Percentiles rank a stretch among this genome's conserved stretches.
phyloP scores from a whole-genome alignment of 30 jellyfish, hydroid and myxozoan species.

The Pelagia noctiluca region DNA sequence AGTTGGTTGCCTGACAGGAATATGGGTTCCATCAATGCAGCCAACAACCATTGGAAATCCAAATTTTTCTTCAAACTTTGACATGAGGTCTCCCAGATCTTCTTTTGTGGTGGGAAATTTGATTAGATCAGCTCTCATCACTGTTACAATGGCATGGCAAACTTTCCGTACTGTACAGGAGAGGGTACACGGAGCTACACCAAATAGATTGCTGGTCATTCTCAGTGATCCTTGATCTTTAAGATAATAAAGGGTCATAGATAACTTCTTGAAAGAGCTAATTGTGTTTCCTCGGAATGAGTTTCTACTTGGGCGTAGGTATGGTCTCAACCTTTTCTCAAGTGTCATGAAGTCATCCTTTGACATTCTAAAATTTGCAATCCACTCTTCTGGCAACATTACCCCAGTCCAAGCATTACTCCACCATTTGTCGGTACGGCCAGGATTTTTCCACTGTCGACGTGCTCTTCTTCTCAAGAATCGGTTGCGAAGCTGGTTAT shows the following conservation, averaged over 20 bases:
- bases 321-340: background rate
- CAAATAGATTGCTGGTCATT: slow-evolving; percentile 6
- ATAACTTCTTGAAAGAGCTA: background rate
- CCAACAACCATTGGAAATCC: too few relatives aligned
- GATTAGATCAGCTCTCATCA: background rate
- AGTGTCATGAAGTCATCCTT: background rate
- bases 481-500: too few relatives aligned
- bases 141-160: background rate
- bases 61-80: too few relatives aligned
- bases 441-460: slow-evolving; percentile 39
- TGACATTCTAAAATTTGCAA: slow-evolving; percentile 9
- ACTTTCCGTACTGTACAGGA: slow-evolving; percentile 8
- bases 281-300: too few relatives aligned
- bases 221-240: too few relatives aligned
- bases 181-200: slow-evolving; percentile 7
- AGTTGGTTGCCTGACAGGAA: slow-evolving; percentile 56
- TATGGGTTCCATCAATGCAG: slow-evolving; percentile 79
- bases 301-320: too few relatives aligned
- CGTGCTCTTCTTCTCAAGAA: slow-evolving; percentile 20
- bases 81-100: too few relatives aligned
- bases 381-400: background rate
- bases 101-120: slow-evolving; percentile 4
- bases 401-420: slow-evolving; percentile 5
- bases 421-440: slow-evolving; percentile 53
- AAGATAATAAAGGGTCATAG: background rate